Conservation (phyloP, 2,797 vertebrate species). For the Gorsachius magnificus region DNA sequence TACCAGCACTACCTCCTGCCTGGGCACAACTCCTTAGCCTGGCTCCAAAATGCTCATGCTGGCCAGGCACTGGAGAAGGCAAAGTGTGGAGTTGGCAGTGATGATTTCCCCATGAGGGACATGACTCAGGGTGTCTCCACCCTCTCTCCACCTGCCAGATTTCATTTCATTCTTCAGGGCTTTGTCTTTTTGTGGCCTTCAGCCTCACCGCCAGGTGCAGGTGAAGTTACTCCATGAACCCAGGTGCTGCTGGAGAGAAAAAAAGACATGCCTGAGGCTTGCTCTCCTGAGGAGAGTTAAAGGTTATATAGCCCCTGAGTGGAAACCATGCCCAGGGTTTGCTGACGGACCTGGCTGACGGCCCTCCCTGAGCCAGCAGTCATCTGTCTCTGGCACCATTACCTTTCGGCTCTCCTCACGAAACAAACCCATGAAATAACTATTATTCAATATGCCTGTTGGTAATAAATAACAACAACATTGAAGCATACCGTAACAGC, state of each 20-base stretch:
- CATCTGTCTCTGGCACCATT: background rate
- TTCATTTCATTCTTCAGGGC: background rate
- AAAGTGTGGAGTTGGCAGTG: rapidly evolving
- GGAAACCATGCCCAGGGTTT: background rate
- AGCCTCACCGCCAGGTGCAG: rapidly evolving
- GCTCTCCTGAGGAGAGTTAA: background rate
- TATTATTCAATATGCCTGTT: rapidly evolving
- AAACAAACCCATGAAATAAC: background rate
- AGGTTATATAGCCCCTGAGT: rapidly evolving
- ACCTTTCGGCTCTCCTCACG: rapidly evolving
- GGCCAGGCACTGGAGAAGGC: rapidly evolving
- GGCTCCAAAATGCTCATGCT: rapidly evolving
- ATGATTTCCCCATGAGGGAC: rapidly evolving
- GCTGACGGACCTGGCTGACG: rapidly evolving
- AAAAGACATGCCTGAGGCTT: background rate
- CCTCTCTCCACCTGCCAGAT: background rate
- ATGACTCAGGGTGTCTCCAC: rapidly evolving
- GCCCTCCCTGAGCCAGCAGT: background rate
- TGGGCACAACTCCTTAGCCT: background rate
- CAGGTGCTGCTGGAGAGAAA: background rate
- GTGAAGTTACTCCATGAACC: background rate
- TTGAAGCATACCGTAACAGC: background rate
- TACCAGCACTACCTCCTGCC: background rate
- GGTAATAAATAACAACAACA: rapidly evolving
- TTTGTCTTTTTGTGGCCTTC: background rate